Evolutionary conservation across 2,888 invertebrate species (phyloP), one percentile per base, ranked within the genome.

Genomic region (Hymenopus coronatus): DNA sequence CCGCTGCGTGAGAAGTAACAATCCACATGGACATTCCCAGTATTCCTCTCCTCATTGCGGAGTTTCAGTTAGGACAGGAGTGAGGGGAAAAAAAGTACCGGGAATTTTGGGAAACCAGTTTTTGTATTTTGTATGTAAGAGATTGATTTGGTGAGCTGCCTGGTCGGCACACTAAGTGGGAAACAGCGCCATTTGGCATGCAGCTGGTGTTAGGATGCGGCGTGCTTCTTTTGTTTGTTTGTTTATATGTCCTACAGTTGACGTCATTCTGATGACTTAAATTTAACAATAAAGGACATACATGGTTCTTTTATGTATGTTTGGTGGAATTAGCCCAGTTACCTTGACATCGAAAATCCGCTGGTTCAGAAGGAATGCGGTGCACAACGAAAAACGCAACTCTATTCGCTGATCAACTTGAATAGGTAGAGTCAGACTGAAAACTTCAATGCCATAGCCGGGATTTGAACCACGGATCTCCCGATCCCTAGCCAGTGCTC

Each of bases 111-210:
- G 54, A 70, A 84, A 84, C 40, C 25, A 84, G 84, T 84, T 84
- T 46, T 27, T 25, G 70, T 81, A 86, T 81, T 40, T 86, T 86
- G 86, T 81, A 86, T 86, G 86, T 70, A 86, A 81, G 86, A 28
- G 46, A 81, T 30, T 25, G 70, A 28, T 86, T 15, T 15, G 20
- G 25, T 70, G 46, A 54, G 28, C 81, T 70, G 28, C 14, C 81
- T 70, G 70, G 86, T n/a, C 25, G 25, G 46, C 70, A 81, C 28
- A 81, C 54, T 28, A 81, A 70, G 54, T 25, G 25, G 54, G 4
- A 20, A 15, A 70, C 20, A 70, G 54, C 54, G 54, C 20, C 20
- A 70, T 70, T 54, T 25, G 54, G 54, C 54, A 70, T 70, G 54
- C 54, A 20, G 54, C 25, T 70, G 54, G 54, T 70, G 54, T 20